Percentiles rank a stretch among this genome's conserved stretches.
Evolutionary conservation across 2,113 vertebrate species (phyloP).

Genomic region (Brienomyrus brachyistius): DNA sequence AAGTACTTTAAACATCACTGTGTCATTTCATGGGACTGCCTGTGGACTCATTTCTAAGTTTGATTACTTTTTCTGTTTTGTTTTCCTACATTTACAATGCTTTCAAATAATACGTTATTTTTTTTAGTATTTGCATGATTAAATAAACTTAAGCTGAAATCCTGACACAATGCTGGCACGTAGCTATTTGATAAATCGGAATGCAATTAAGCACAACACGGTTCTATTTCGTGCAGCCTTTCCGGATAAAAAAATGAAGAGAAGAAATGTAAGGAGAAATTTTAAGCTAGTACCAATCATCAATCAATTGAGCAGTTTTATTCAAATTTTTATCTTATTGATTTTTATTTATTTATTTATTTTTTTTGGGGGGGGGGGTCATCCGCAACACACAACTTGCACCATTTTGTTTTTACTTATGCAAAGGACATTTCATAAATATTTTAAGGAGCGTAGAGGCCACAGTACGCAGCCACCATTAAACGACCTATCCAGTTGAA

Average conservation of each 20-base stretch:
- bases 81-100: neutral
- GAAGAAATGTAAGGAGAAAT: neutral
- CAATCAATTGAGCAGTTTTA: neutral
- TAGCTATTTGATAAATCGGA: neutral
- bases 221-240: neutral
- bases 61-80: neutral
- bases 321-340: neutral
- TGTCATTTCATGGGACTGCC: neutral
- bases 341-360: neutral
- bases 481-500: neutral
- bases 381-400: neutral
- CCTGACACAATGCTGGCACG: neutral
- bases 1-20: neutral
- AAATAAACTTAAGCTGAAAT: neutral
- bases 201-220: neutral
- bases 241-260: neutral
- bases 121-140: neutral
- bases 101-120: neutral
- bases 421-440: neutral
- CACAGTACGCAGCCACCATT: neutral
- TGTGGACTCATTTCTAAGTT: neutral
- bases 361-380: neutral
- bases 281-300: neutral
- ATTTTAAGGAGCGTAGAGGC: neutral
- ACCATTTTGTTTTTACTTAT: neutral